Conservation (phyloP, 1,140 invertebrate species). For the Meloidogyne hapla region DNA sequence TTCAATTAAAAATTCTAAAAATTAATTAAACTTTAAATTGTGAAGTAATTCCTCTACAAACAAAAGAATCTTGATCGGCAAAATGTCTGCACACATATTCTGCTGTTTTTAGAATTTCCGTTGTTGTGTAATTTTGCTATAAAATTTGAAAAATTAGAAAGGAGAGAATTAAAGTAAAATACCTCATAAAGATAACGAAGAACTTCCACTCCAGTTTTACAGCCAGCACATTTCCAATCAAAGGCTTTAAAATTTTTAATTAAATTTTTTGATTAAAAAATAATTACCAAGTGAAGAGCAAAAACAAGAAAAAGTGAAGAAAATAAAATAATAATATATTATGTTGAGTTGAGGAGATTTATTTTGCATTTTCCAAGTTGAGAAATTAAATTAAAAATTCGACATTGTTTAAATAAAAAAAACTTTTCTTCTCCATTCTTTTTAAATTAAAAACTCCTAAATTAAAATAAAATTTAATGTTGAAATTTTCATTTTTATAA, state of each 20-base stretch:
- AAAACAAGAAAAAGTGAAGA: background rate
- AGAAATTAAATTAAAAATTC: background rate
- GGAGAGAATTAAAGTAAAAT: background rate
- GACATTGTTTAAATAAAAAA: background rate
- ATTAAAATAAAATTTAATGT: too few species aligned
- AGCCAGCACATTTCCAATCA: constrained; percentile 35
- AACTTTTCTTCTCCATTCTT: too few species aligned
- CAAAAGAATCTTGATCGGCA: constrained; percentile 39
- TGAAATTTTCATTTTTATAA: too few species aligned
- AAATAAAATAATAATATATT: constrained; percentile 4
- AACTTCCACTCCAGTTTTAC: constrained; percentile 30
- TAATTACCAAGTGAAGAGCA: background rate
- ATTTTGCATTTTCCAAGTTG: background rate
- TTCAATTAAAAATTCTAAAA: constrained; percentile 16
- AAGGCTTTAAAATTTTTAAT: constrained; percentile 11
- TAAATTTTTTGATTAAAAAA: background rate
- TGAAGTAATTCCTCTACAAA: constrained; percentile 51
- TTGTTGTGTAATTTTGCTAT: constrained; percentile 37
- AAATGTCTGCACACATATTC: constrained; percentile 47
- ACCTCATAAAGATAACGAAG: constrained; percentile 26
- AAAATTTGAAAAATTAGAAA: constrained; percentile 17
- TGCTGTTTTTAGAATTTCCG: constrained; percentile 39
- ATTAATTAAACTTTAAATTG: constrained; percentile 42
- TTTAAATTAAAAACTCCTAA: too few species aligned
- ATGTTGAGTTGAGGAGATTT: background rate